Evolutionary conservation across 2,113 vertebrate genomes (phyloP).

Genomic region (Oreochromis spilurus): DNA sequence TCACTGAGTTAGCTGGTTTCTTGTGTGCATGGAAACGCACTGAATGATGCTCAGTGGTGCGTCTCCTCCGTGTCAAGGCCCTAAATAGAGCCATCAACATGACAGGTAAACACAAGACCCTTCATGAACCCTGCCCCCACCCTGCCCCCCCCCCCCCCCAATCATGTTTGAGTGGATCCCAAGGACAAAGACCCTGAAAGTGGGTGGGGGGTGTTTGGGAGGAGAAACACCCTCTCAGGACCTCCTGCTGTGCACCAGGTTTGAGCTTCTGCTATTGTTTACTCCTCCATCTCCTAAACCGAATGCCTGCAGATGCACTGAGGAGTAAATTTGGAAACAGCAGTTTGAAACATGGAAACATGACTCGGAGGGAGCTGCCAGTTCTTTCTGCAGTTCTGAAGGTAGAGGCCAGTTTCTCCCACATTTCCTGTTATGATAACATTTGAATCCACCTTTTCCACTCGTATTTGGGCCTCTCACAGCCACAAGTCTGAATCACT

Average conservation of each 20-base stretch:
- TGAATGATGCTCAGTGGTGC: not conserved
- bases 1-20: not conserved
- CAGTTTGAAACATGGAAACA: not conserved
- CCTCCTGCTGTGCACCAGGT: not conserved
- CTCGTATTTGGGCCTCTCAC: not conserved
- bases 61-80: not conserved
- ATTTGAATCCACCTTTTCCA: constrained; percentile 16
- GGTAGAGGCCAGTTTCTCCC: not conserved
- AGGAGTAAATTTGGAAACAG: not conserved
- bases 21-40: not conserved
- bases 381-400: not conserved
- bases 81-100: constrained; percentile 18
- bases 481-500: not conserved
- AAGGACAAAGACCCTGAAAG: not conserved
- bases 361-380: not conserved
- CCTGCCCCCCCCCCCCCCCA: not conserved
- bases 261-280: not conserved
- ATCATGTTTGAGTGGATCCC: not conserved
- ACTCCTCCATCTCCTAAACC: not conserved
- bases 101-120: constrained; percentile 5
- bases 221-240: not conserved
- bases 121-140: not conserved
- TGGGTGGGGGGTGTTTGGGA: not conserved
- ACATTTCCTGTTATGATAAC: constrained; percentile 12
- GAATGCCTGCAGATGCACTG: not conserved